Conservation (phyloP, 2,888 invertebrate species). For the Zygaena filipendulae region DNA sequence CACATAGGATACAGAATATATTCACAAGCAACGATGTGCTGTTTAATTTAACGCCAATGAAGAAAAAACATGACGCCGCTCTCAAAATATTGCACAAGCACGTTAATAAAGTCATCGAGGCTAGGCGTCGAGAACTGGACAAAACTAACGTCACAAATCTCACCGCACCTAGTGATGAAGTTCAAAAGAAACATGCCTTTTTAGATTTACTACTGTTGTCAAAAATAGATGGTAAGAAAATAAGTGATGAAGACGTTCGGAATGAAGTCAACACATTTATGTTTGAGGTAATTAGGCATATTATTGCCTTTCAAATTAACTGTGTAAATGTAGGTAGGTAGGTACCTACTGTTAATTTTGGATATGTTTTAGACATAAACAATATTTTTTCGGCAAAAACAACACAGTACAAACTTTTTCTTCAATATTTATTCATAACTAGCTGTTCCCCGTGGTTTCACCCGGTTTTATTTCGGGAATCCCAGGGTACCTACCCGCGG, state of each 20-base stretch:
- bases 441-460: no score
- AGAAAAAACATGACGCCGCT: slow-evolving; percentile 61
- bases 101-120: slow-evolving; percentile 49
- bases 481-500: no score
- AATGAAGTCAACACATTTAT: slow-evolving; percentile 81
- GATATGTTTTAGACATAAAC: no score
- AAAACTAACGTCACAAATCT: slow-evolving; percentile 22
- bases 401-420: no score
- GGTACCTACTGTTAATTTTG: no score
- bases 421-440: no score
- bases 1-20: slow-evolving; percentile 40
- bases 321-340: no score
- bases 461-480: no score
- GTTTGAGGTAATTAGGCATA: slow-evolving; percentile 76
- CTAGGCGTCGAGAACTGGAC: slow-evolving; percentile 37
- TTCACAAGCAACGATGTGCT: slow-evolving; percentile 32
- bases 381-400: no score
- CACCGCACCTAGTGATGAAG: slow-evolving; percentile 1
- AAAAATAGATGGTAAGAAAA: slow-evolving; percentile 52
- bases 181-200: slow-evolving; percentile 70
- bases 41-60: slow-evolving; percentile 65
- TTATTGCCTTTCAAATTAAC: no score
- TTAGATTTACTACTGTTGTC: slow-evolving; percentile 73
- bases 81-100: slow-evolving; percentile 49
- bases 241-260: slow-evolving; percentile 70